phyloP scores from a whole-genome alignment of 2,888 invertebrate species.

The Polydrusus cervinus region DNA sequence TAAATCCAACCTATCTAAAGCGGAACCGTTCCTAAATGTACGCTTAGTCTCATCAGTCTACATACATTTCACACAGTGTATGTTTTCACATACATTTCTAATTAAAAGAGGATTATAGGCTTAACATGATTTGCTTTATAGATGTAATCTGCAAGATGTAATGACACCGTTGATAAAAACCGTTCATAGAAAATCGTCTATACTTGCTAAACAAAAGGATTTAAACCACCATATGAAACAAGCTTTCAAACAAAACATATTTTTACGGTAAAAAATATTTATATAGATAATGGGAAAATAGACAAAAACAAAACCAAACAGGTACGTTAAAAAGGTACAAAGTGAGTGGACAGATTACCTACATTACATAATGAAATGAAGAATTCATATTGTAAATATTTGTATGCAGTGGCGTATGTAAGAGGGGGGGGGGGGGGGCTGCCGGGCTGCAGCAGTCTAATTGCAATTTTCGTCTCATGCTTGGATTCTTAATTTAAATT shows the following conservation, averaged over 20 bases:
- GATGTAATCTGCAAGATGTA: constrained; percentile 10
- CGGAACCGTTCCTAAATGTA: neutral
- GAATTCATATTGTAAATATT: too few species aligned
- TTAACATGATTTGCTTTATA: constrained; percentile 12
- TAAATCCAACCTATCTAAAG: neutral
- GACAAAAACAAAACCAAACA: too few species aligned
- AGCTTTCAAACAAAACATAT: neutral
- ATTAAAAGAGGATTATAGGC: constrained; percentile 8
- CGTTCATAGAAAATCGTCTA: neutral
- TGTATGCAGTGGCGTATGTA: too few species aligned
- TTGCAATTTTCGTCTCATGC: too few species aligned
- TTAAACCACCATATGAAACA: neutral
- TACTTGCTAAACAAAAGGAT: neutral
- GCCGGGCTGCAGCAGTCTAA: too few species aligned
- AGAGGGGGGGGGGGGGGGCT: too few species aligned
- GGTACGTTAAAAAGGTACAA: too few species aligned
- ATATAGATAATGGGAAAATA: neutral
- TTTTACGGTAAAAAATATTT: neutral
- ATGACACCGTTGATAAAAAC: constrained; percentile 1
- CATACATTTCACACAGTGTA: constrained; percentile 2
- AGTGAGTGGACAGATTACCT: too few species aligned
- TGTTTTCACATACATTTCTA: constrained; percentile 14
- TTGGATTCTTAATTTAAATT: too few species aligned
- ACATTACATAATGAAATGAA: too few species aligned
- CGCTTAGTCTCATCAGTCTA: neutral